Evolutionary conservation across 2,888 invertebrate species (phyloP), one percentile per base, ranked within the genome.

Genomic region (Acanthacorydalis orientalis): DNA sequence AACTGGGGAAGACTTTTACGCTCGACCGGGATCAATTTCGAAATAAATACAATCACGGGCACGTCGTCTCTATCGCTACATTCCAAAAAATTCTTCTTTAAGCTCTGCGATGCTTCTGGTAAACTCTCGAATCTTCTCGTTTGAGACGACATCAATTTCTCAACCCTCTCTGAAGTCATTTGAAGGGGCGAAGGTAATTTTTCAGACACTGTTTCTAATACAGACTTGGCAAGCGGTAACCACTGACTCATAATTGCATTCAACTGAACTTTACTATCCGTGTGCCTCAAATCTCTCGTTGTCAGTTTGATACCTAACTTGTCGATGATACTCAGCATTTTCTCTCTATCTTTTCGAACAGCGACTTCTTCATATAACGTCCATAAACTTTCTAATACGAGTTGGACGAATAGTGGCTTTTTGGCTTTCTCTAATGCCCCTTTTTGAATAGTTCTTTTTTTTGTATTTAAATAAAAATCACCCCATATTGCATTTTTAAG

Each of bases 381-480:
- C 84, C 92, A 90, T 42, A 97, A 73, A 57, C 90, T 93, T 57
- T 93, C 92, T 51, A 97, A 68, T 47, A 93, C 79, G 43, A 96
- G 74, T 63, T 91, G 89, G 1, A 90, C 89, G 67, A 96, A 97
- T 53, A 97, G 68, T 0, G 93, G 91, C 57, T 87, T 88, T 61
- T 93, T 93, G 0, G 86, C 88, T 62, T 88, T 90, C 54, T 84
- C 87, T 64, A 89, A 85, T 6, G 96, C 96, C 2, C 95, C 93
- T 60, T 79, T 77, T 70, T 82, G 72, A 43, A 91, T 83, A 48
- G 80, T 72, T 66, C 90, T 92, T 3, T 80, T 78, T 67, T 92
- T 93, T 2, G 75, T 63, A 60, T 90, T 87, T 41, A 91, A 72
- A 62, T 85, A 97, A 65, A 75, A 93, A 67, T 97, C 93, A 44